Evolutionary conservation across 2,113 vertebrate species (phyloP).

Genomic region (Seriola quinqueradiata): DNA sequence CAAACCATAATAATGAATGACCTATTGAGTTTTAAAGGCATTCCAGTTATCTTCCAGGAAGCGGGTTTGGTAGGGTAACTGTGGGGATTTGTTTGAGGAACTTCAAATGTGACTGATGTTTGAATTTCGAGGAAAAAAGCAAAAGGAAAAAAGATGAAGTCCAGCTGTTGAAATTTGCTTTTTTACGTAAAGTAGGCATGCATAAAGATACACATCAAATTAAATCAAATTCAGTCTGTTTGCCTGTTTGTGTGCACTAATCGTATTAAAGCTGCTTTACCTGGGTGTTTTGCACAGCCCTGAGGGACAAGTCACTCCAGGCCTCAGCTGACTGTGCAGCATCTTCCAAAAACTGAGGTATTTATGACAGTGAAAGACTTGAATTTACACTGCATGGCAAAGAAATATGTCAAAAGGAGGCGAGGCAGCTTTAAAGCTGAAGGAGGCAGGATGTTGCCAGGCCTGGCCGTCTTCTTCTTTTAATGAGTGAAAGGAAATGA

Average conservation of each 20-base stretch:
- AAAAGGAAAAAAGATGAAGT: slow-evolving; percentile 77
- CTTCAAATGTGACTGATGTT: slow-evolving; percentile 83
- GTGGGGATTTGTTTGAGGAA: slow-evolving; percentile 83
- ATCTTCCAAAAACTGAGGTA: slow-evolving; percentile 18
- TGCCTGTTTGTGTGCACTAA: slow-evolving; percentile 77
- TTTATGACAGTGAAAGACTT: slow-evolving; percentile 18
- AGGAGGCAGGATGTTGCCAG: slow-evolving; percentile 34
- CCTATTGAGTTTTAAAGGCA: slow-evolving; percentile 84
- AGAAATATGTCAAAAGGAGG: slow-evolving; percentile 39
- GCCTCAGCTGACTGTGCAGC: slow-evolving; percentile 24
- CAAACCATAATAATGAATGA: slow-evolving; percentile 83
- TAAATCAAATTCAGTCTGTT: slow-evolving; percentile 80
- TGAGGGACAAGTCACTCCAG: slow-evolving; percentile 24
- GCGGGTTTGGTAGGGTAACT: slow-evolving; percentile 81
- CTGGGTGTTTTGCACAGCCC: slow-evolving; percentile 63
- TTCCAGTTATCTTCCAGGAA: slow-evolving; percentile 84
- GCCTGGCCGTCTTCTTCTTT: slow-evolving; percentile 30
- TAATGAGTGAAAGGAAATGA: slow-evolving; percentile 61
- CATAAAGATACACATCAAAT: slow-evolving; percentile 84
- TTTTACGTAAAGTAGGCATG: slow-evolving; percentile 81
- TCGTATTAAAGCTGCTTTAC: slow-evolving; percentile 75
- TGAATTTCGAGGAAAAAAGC: slow-evolving; percentile 21
- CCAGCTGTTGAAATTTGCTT: slow-evolving; percentile 85
- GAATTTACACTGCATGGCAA: slow-evolving; percentile 5
- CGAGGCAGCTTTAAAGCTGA: slow-evolving; percentile 12